These are phyloP conservation scores for Hippocampus zosterae DNA, from an alignment of 2,113 vertebrate genomes.

Conservation along the genomic window DNA sequence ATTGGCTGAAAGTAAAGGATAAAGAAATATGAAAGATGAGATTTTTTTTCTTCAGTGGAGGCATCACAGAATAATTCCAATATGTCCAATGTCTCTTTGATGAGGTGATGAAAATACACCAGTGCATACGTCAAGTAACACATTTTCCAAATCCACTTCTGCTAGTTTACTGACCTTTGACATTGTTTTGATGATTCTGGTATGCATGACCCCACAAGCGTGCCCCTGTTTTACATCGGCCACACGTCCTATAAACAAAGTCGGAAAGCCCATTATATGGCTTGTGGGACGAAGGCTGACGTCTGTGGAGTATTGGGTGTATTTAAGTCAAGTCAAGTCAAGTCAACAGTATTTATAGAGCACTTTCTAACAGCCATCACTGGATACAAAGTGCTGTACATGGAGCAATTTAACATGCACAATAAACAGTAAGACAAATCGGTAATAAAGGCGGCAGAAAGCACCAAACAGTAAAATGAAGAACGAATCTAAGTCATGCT, in stretches of 20 bases:
- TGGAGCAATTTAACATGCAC: too few species aligned
- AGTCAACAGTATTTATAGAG: too few species aligned
- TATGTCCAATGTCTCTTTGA: neutral
- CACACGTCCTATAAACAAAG: neutral
- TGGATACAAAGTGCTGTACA: too few species aligned
- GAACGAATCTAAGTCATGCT: too few species aligned
- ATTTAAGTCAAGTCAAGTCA: too few species aligned
- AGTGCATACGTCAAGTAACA: neutral
- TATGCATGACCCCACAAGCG: neutral
- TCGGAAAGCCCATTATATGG: neutral
- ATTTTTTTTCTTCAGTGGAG: too few species aligned
- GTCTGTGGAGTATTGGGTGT: neutral
- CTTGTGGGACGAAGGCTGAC: neutral
- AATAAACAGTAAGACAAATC: too few species aligned
- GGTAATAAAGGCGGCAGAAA: too few species aligned
- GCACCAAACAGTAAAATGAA: too few species aligned
- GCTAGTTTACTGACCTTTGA: slow-evolving; percentile 7
- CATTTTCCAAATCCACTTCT: neutral
- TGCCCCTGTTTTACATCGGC: neutral
- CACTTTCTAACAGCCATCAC: too few species aligned
- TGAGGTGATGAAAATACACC: neutral
- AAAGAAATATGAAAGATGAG: neutral
- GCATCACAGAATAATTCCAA: neutral
- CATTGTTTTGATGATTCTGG: neutral
- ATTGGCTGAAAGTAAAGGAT: neutral